Conservation (phyloP, 2,888 invertebrate genomes). For the Plebejus anna region DNA sequence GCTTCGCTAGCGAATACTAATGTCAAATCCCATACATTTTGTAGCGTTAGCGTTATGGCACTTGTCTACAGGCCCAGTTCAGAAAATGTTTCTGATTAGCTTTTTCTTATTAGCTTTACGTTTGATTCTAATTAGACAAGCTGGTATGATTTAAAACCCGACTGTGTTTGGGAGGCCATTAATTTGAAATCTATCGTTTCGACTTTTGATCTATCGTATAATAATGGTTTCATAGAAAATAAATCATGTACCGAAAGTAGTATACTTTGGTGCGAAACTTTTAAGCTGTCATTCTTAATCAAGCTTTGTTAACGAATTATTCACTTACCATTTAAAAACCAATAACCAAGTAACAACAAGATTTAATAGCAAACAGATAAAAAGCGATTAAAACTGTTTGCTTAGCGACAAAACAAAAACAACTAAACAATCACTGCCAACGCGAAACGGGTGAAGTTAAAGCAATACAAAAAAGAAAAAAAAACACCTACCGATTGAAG, state of each 20-base stretch:
- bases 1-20: too few relatives aligned
- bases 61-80: neutral
- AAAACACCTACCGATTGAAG: conserved; percentile 29
- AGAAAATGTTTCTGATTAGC: neutral
- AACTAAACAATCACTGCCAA: conserved; percentile 30
- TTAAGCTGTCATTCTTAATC: too few relatives aligned
- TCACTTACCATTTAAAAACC: too few relatives aligned
- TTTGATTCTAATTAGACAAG: neutral
- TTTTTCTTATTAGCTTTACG: neutral
- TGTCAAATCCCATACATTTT: too few relatives aligned
- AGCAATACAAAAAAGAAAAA: conserved; percentile 20
- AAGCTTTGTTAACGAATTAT: too few relatives aligned
- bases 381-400: neutral
- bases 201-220: too few relatives aligned
- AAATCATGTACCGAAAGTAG: too few relatives aligned
- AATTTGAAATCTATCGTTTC: too few relatives aligned
- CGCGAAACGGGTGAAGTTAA: conserved; percentile 49
- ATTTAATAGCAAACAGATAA: neutral
- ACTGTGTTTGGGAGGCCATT: too few relatives aligned
- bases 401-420: conserved; percentile 19
- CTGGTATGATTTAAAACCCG: neutral
- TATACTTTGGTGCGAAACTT: too few relatives aligned
- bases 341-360: neutral
- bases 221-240: too few relatives aligned
- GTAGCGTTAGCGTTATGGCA: too few relatives aligned